Base-by-base conservation (phyloP, 2,888 invertebrate genomes). In the Tipula unca region DNA sequence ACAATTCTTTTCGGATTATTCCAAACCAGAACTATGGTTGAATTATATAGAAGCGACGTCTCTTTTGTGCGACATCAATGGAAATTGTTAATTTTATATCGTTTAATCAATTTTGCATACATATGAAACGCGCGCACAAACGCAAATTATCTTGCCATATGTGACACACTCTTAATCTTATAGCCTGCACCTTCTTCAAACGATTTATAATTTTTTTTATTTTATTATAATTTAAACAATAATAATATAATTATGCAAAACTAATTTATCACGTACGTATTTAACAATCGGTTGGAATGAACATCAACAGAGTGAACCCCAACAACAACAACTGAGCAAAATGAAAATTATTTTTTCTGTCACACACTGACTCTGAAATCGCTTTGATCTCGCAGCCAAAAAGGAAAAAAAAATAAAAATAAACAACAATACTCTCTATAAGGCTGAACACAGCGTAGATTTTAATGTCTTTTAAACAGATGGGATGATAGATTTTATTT, bases 391-490 rank as follows among this genome's bases (percentile, higher is more conserved):
- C 25, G 10, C 2, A 69, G 69, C 69, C 69, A 69, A 69, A 25
- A 69, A 69, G 69, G 69, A 69, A 69, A 69, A 20, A 69, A 69
- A 25, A 69, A 25, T 25, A n/a, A 69, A 48, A 69, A 69, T 8
- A 25, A 69, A 69, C 25, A n/a, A 32, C 32, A 32, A 32, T 32
- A 6, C 32, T 4, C 32, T 32, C 32, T 32, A 20, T 25, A 25
- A 25, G 10, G 10, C 25, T 69, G 25, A 69, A 69, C 69, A 17
- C 17, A 69, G 69, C 25, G 25, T 25, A 69, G 69, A 13, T 69
- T 69, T 69, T 69, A 69, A 69, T 69, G 69, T 69, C 25, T 69
- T 69, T 69, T 69, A 69, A 69, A 69, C 69, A 69, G 69, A 69
- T 69, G 69, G 69, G 69, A 25, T 69, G 69, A 69, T 69, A 69